phyloP scores from a whole-genome alignment of 2,797 vertebrate species.

The Schizopygopsis malacanthus region DNA sequence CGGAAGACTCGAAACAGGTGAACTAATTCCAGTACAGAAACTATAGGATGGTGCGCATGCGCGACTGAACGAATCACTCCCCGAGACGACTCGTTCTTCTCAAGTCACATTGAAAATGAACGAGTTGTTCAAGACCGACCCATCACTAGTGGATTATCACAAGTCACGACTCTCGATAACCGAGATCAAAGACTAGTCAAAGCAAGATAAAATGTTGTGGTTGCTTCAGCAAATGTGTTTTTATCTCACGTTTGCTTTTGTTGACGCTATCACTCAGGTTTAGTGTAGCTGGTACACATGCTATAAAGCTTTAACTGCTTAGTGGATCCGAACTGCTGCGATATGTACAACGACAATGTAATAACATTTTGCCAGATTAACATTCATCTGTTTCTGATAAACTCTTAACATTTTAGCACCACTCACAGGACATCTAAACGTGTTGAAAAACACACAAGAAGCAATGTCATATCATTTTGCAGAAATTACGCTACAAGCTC shows the following conservation, averaged over 20 bases:
- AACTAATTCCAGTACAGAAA: no score
- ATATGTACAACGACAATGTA: background rate
- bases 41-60: no score
- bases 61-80: no score
- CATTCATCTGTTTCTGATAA: background rate
- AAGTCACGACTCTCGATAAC: no score
- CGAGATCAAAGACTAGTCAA: no score
- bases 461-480: background rate
- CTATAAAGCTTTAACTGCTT: background rate
- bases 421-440: background rate
- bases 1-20: no score
- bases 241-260: background rate
- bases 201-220: background rate
- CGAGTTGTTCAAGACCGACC: no score
- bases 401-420: background rate
- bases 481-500: no score
- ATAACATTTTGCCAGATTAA: background rate
- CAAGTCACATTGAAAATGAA: no score
- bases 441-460: background rate
- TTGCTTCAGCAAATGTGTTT: background rate
- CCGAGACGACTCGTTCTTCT: no score
- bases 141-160: no score
- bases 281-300: background rate
- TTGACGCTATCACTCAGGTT: background rate
- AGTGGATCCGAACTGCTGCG: background rate